Evolutionary conservation across 2,797 vertebrate genomes (phyloP), one percentile per base, ranked within the genome.

Genomic region (Leontopithecus rosalia): DNA sequence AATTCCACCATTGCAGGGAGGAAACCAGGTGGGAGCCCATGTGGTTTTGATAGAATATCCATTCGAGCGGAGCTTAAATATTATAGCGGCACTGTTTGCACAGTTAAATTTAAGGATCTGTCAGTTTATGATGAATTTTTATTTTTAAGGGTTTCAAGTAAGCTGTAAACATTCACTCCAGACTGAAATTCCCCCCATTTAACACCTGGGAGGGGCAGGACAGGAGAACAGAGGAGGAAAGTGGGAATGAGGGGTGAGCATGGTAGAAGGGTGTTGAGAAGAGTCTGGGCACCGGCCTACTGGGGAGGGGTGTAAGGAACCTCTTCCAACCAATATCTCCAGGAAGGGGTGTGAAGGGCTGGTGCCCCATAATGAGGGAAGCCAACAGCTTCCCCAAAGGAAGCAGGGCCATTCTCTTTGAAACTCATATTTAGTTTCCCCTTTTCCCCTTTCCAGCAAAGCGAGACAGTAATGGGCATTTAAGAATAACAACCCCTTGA

Each of bases 111-210:
- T 97, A 97, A 96, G 95, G 96, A 96, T 97, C 98, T 97, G 98
- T 98, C 98, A 95, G 97, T 98, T 98, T 98, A 98, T 97, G 98
- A 98, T 97, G 94, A 98, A 98, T 98, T 98, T 97, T 98, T 98
- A 97, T 98, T 98, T 98, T 98, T 98, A 97, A 97, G 97, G 91
- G 96, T 98, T 98, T 98, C 98, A 98, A 98, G 98, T 98, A 98
- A 97, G 98, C 98, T 98, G 98, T 98, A 98, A 98, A 98, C 98
- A 98, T 98, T 97, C 95, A 96, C 50, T n/a, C 96, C 95, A 97
- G 97, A 93, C 98, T 96, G 1, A 98, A 98, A 98, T 95, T 85
- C 30, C n/a, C 91, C 75, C 73, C 91, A 81, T 94, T 96, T 92
- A 94, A 97, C 97, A 98, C 97, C 96, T 97, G 95, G 94, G 88